Base-by-base conservation (phyloP, 2,113 vertebrate species). In the Hypanus sabinus region DNA sequence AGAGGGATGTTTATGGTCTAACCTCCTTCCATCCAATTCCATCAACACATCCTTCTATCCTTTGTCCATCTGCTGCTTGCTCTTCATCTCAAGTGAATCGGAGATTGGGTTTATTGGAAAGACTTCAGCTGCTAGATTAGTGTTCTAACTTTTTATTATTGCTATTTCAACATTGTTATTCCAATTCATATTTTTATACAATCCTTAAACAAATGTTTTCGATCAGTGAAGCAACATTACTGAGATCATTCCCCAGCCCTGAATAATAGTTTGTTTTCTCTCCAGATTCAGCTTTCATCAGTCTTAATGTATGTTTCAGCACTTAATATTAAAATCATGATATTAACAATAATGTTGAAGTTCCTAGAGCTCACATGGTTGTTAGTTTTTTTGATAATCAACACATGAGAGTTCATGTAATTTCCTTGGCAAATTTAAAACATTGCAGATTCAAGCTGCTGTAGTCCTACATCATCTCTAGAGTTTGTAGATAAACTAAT, bases 291-390 rank as follows among this genome's bases (percentile, higher is more conserved):
- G 36, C 70, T 93, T 93, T 93, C 70, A 5, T 73, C 91, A 73
- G 55, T 73, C 38, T 73, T 46, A 73, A 73, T 65, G 70, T 93
- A 24, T 68, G 73, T 93, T 93, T 93, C 91, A 93, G 36, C 91
- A 93, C 91, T 93, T 73, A 24, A 73, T 73, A 93, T 93, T 93
- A 93, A 90, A 90, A 90, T 90, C 30, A 90, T 90, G 16, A 65
- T 90, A 93, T 93, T 93, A 93, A 93, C 30, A 20, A 22, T 93
- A 70, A 73, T 93, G 70, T 93, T 93, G 91, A 70, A 60, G 68
- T 75, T 93, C 68, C 68, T 73, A 55, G 91, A 71, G 36, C 27
- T 93, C 65, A 93, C 8, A 75, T 73, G 91, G 36, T 55, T 92
- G 71, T 92, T 92, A 65, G 90, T 65, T 93, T 65, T 93, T 73